A percentile compares a stretch with the other conserved stretches of the same genome.
These are phyloP conservation scores for Melinaea marsaeus DNA, from an alignment of 2,888 invertebrate genomes.

Conservation along the genomic window DNA sequence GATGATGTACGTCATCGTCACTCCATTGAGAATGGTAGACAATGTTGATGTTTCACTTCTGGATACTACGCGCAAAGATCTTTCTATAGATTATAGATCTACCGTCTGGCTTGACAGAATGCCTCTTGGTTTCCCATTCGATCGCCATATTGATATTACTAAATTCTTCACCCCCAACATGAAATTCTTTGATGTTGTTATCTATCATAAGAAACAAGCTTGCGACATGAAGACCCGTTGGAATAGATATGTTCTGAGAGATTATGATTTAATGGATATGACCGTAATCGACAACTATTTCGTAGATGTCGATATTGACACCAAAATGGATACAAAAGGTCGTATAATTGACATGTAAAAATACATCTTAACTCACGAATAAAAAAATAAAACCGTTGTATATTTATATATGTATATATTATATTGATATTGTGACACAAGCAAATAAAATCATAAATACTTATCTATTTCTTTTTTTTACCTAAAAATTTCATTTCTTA, in stretches of 20 bases:
- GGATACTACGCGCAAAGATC: conserved; percentile 68
- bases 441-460: neutral
- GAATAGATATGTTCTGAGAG: conserved; percentile 54
- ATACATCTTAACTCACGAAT: conserved; percentile 19
- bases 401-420: neutral
- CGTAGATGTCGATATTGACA: conserved; percentile 48
- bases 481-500: too few relatives aligned
- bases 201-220: conserved; percentile 78
- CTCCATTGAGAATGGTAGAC: conserved; percentile 69
- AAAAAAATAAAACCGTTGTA: neutral
- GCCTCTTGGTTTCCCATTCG: conserved; percentile 85
- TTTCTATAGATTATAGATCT: conserved; percentile 55
- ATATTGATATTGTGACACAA: neutral
- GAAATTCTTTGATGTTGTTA: conserved; percentile 79
- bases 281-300: conserved; percentile 48
- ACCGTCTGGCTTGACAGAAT: conserved; percentile 76
- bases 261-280: conserved; percentile 50
- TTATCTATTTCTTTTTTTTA: neutral
- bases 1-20: conserved; percentile 80
- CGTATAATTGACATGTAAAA: neutral
- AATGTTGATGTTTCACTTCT: conserved; percentile 53
- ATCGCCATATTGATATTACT: conserved; percentile 78
- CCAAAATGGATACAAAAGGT: conserved; percentile 22
- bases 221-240: conserved; percentile 67
- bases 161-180: conserved; percentile 82